phyloP scores from a whole-genome alignment of 1,140 invertebrate species.

The Lysiphlebus fabarum region DNA sequence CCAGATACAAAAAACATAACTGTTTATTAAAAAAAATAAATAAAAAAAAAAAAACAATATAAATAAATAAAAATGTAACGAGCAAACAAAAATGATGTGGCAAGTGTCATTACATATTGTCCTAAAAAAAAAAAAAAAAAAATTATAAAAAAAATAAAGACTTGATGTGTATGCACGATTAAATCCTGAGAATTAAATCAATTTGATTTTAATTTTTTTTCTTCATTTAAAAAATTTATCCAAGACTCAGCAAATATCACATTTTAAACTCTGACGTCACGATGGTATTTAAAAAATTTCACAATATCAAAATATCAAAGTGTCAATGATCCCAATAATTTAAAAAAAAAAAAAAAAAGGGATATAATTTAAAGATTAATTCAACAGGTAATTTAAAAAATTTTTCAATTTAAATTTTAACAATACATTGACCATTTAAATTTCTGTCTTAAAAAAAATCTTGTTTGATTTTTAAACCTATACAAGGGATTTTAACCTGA shows the following conservation, averaged over 20 bases:
- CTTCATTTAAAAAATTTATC: neutral
- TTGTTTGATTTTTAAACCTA: too few relatives aligned
- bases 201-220: neutral
- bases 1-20: neutral
- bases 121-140: neutral
- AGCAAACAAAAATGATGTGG: neutral
- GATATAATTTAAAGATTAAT: too few relatives aligned
- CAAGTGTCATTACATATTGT: constrained; percentile 17
- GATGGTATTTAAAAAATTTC: constrained; percentile 9
- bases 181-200: constrained; percentile 10
- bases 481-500: too few relatives aligned
- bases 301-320: constrained; percentile 1
- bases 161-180: constrained; percentile 3
- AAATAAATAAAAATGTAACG: neutral
- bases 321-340: constrained; percentile 15
- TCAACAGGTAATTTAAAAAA: too few relatives aligned
- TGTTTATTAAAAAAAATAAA: neutral
- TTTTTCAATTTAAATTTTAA: too few relatives aligned
- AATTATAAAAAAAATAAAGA: constrained; percentile 13
- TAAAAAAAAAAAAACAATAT: neutral
- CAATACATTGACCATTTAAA: too few relatives aligned
- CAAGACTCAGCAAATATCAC: neutral
- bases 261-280: neutral
- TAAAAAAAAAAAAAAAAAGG: too few relatives aligned
- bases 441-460: too few relatives aligned